Evolutionary conservation across 2,888 invertebrate species (phyloP).

Genomic region (Hypolimnas misippus): DNA sequence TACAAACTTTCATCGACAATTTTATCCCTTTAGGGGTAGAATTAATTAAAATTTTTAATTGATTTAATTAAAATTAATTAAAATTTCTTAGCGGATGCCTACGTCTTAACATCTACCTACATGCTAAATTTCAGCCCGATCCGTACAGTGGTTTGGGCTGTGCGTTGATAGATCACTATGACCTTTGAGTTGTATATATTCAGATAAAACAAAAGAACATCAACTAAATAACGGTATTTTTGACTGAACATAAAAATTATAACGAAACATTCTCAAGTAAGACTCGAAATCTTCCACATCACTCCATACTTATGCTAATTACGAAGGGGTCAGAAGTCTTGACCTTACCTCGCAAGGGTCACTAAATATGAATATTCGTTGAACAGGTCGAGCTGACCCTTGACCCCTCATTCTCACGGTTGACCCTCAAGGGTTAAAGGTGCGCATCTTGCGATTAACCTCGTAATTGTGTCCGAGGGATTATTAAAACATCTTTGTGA

Average conservation of each 20-base stretch:
- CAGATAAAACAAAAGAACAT: no score
- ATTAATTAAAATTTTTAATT: no score
- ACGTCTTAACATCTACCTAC: no score
- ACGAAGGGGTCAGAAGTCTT: constrained; percentile 74
- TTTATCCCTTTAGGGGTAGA: no score
- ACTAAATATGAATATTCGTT: constrained; percentile 58
- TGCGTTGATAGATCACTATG: no score
- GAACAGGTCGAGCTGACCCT: constrained; percentile 68
- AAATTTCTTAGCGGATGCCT: no score
- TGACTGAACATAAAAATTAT: neutral
- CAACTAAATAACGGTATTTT: no score
- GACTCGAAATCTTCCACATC: neutral
- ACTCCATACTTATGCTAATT: constrained; percentile 48
- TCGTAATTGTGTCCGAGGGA: constrained; percentile 18
- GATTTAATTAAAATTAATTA: no score
- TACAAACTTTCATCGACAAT: no score
- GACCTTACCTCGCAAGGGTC: constrained; percentile 61
- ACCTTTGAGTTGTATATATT: no score
- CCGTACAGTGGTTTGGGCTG: no score
- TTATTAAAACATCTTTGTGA: constrained; percentile 23
- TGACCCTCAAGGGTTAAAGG: constrained; percentile 54
- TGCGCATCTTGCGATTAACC: constrained; percentile 42
- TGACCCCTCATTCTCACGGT: constrained; percentile 73
- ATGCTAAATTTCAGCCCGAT: no score
- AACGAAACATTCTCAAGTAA: neutral